These are phyloP conservation scores for Parazoanthus darwini DNA, from an alignment of 92 coral and sea anemone genomes.

Conservation along the genomic window DNA sequence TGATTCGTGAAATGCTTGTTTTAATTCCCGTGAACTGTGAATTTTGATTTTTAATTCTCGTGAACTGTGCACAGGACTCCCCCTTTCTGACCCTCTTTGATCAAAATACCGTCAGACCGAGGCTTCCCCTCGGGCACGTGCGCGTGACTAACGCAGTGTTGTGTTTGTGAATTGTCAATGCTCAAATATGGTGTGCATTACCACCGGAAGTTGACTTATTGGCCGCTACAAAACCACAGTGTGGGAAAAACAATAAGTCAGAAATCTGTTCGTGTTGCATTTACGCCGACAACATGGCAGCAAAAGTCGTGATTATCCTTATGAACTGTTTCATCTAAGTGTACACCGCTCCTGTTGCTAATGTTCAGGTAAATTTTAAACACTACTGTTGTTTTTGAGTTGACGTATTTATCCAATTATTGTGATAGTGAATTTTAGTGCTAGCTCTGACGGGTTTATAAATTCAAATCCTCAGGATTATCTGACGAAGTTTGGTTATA, in stretches of 20 bases:
- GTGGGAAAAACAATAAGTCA: neutral
- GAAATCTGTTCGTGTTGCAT: neutral
- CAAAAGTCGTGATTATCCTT: neutral
- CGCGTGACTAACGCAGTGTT: too few relatives aligned
- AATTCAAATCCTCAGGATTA: constrained; percentile 1
- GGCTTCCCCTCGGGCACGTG: too few relatives aligned
- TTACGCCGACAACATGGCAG: neutral
- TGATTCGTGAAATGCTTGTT: too few relatives aligned
- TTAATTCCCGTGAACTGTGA: too few relatives aligned
- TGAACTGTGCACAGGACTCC: too few relatives aligned
- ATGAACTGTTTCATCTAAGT: neutral
- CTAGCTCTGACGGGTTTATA: neutral
- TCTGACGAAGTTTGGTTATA: constrained; percentile 21
- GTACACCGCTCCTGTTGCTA: constrained; percentile 1
- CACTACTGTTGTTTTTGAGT: neutral
- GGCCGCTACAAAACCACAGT: constrained; percentile 10
- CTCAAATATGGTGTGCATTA: too few relatives aligned
- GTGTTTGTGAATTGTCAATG: too few relatives aligned
- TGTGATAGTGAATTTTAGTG: too few relatives aligned
- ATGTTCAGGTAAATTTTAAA: neutral
- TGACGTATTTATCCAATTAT: too few relatives aligned
- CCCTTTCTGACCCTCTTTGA: too few relatives aligned
- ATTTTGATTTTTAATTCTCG: too few relatives aligned
- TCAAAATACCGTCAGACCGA: too few relatives aligned
- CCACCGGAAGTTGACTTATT: constrained; percentile 17